Base-by-base conservation (phyloP, 2,797 vertebrate genomes). In the Cephalopachus bancanus region DNA sequence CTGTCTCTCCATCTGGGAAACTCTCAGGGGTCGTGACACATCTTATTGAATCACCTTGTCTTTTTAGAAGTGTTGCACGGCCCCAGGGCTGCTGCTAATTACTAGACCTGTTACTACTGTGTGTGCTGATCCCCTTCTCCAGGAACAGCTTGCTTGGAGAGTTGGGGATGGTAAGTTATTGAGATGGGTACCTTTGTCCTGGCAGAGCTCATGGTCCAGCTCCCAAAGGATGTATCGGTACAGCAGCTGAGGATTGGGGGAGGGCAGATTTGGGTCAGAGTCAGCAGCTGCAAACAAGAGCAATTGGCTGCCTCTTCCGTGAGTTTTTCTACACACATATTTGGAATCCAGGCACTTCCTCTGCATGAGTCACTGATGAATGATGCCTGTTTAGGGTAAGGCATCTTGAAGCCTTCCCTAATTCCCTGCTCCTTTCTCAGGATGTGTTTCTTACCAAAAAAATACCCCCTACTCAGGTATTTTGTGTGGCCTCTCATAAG, bases 1-100 rank as follows among this genome's bases (percentile, higher is more conserved):
- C 96, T 95, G 89, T 91, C 37, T 94, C 92, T 96, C 95, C 94
- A 97, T 92, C 96, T 97, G 97, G 86, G 71, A 93, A 69, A 83
- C 72, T 96, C 93, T 94, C 83, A 85, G 84, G 78, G 53, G 76
- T 59, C 15, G 64, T 72, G 93, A 95, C 87, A 94, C 80, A 83
- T 49, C 33, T 96, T 86, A 93, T 10, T 83, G 90, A 94, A 89
- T 94, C 92, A 93, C 94, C 93, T 95, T n/a, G 64, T 95, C 94
- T 86, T 96, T 96, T 96, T 65, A 95, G 71, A 97, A 96, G 85
- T 83, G 87, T 81, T 86, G 75, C 72, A 96, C 78, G 78, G 81
- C 92, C 69, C 92, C 49, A 0, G 90, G 95, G 96, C 57, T 64
- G 60, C 93, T 87, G 75, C 89, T 97, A 97, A 98, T 98, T 95